phyloP scores from a whole-genome alignment of 2,888 invertebrate genomes.

The Apeira syringaria region DNA sequence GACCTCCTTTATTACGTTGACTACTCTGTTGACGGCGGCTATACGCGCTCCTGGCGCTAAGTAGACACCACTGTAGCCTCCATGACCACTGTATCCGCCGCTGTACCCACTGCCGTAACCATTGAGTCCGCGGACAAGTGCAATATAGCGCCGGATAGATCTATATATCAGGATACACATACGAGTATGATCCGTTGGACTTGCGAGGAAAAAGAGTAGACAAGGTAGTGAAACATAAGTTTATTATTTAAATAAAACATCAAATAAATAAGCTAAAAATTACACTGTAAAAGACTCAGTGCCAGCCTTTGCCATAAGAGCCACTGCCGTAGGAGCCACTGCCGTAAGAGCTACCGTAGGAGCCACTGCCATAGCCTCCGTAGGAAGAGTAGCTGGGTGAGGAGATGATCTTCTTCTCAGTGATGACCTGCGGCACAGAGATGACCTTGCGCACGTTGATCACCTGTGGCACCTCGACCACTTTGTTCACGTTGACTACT shows the following conservation, averaged over 20 bases:
- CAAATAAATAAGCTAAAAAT: constrained; percentile 1
- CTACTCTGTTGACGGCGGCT: constrained; percentile 45
- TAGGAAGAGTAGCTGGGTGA: constrained; percentile 30
- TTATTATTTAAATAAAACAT: not conserved
- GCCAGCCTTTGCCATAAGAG: constrained; percentile 27
- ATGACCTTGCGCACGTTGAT: constrained; percentile 50
- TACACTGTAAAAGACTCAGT: constrained; percentile 16
- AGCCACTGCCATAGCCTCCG: constrained; percentile 9
- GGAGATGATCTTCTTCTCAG: constrained; percentile 48
- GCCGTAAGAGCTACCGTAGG: constrained; percentile 1
- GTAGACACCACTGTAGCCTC: constrained; percentile 27
- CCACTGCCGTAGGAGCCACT: too few relatives aligned
- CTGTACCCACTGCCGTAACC: too few relatives aligned
- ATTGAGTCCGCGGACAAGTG: too few relatives aligned
- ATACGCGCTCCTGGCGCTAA: constrained; percentile 39
- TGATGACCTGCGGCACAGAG: constrained; percentile 55
- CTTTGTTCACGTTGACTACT: constrained; percentile 48
- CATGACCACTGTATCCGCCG: constrained; percentile 13
- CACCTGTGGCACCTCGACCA: constrained; percentile 46
- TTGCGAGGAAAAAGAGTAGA: too few relatives aligned
- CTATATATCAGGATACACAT: too few relatives aligned
- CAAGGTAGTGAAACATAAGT: too few relatives aligned
- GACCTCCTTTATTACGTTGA: constrained; percentile 48
- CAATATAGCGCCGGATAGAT: too few relatives aligned
- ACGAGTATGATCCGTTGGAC: too few relatives aligned